Percentiles rank a stretch among this genome's conserved stretches.
phyloP scores from a whole-genome alignment of 2,113 vertebrate species.

The Antigone vipio region DNA sequence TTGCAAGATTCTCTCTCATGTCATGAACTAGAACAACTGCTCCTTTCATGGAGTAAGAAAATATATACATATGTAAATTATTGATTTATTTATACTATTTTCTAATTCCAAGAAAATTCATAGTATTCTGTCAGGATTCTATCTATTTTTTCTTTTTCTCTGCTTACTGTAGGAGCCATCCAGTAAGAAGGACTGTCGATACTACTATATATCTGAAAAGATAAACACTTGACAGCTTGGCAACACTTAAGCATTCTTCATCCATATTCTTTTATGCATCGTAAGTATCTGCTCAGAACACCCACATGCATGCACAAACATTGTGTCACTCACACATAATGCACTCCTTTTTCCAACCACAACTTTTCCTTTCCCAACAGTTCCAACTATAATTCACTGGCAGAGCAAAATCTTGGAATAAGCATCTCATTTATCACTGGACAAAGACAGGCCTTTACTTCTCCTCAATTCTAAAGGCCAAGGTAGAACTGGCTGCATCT shows the following conservation, averaged over 20 bases:
- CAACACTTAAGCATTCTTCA: slow-evolving; percentile 42
- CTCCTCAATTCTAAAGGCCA: slow-evolving; percentile 22
- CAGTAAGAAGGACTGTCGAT: background rate
- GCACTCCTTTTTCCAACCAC: slow-evolving; percentile 57
- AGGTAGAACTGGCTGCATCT: slow-evolving; percentile 32
- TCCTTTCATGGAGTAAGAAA: background rate
- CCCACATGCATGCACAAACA: slow-evolving; percentile 51
- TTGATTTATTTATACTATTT: background rate
- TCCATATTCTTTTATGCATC: slow-evolving; percentile 16
- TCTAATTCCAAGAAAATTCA: background rate
- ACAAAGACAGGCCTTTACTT: slow-evolving; percentile 54
- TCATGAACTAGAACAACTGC: background rate
- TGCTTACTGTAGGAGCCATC: background rate
- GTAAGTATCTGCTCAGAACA: slow-evolving; percentile 38
- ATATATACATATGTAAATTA: background rate
- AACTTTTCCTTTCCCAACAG: slow-evolving; percentile 41
- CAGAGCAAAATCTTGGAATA: slow-evolving; percentile 53
- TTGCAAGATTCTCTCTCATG: background rate
- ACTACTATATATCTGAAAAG: slow-evolving; percentile 34
- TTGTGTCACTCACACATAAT: slow-evolving; percentile 55
- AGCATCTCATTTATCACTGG: slow-evolving; percentile 54
- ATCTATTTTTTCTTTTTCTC: background rate
- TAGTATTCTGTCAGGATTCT: background rate
- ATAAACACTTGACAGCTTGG: slow-evolving; percentile 62
- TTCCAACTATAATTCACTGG: slow-evolving; percentile 57